Evolutionary conservation across 2,113 vertebrate genomes (phyloP).

Genomic region (Leucoraja erinaceus): DNA sequence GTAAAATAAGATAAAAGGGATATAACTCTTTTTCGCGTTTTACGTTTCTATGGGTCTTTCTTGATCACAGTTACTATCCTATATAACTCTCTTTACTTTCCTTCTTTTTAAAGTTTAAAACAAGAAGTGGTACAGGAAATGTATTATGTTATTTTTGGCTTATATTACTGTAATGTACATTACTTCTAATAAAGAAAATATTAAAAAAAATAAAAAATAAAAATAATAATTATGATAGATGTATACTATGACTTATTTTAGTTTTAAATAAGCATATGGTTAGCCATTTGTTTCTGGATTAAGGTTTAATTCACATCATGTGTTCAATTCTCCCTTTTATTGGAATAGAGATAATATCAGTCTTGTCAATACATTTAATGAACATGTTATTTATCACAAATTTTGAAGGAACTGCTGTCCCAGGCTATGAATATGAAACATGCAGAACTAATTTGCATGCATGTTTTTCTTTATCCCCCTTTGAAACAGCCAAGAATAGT

Average conservation of each 20-base stretch:
- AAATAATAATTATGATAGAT: neutral
- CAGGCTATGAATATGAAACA: conserved; percentile 31
- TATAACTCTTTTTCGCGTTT: too few species aligned
- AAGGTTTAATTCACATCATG: neutral
- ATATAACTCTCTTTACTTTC: too few species aligned
- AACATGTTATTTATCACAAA: neutral
- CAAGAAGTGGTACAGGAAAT: too few species aligned
- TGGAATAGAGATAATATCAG: neutral
- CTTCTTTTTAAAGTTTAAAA: too few species aligned
- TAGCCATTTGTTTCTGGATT: neutral
- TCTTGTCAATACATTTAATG: neutral
- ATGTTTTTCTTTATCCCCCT: conserved; percentile 25
- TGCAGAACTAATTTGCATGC: conserved; percentile 19
- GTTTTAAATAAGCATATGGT: neutral
- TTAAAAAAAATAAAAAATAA: too few species aligned
- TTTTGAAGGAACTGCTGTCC: conserved; percentile 5
- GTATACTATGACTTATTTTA: neutral
- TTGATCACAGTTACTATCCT: too few species aligned
- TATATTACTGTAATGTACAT: too few species aligned
- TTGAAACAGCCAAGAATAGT: conserved; percentile 15
- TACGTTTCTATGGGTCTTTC: too few species aligned
- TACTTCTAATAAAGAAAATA: too few species aligned
- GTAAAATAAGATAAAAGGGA: too few species aligned
- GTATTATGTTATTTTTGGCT: too few species aligned
- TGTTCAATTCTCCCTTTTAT: neutral